phyloP scores from a whole-genome alignment of 2,888 invertebrate species.

The Ischnus inquisitorius region DNA sequence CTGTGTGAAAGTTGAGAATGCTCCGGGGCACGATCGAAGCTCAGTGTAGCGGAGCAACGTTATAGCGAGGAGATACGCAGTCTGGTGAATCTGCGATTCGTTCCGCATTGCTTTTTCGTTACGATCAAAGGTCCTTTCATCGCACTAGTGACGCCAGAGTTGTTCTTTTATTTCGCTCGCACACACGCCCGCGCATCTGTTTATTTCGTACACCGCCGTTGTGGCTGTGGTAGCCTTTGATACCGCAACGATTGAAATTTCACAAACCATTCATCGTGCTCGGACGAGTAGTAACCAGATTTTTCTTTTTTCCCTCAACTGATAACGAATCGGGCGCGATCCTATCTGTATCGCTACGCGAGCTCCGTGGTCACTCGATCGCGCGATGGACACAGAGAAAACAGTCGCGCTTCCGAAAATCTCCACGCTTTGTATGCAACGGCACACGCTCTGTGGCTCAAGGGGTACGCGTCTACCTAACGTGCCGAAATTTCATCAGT shows the following conservation, averaged over 20 bases:
- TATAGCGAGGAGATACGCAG: slow-evolving; percentile 12
- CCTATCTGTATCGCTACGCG: slow-evolving; percentile 1
- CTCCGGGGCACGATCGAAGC: slow-evolving; percentile 41
- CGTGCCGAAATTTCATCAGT: too few species aligned
- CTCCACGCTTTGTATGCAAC: too few species aligned
- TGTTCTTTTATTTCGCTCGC: slow-evolving; percentile 4
- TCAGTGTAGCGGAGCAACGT: slow-evolving; percentile 12
- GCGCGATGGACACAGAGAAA: too few species aligned
- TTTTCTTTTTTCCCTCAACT: slow-evolving; percentile 15
- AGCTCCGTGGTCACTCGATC: not conserved
- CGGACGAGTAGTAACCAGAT: slow-evolving; percentile 4
- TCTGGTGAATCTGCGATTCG: slow-evolving; percentile 40
- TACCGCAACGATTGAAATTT: slow-evolving; percentile 52
- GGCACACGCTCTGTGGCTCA: too few species aligned
- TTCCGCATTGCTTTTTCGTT: slow-evolving; percentile 38
- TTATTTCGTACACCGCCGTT: not conserved
- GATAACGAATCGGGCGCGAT: slow-evolving; percentile 36
- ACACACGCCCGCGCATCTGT: not conserved
- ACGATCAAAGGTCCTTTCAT: slow-evolving; percentile 40
- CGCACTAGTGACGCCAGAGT: slow-evolving; percentile 1
- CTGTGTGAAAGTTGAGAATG: slow-evolving; percentile 30
- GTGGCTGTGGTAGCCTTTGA: slow-evolving; percentile 40
- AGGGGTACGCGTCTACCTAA: too few species aligned
- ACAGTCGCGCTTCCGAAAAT: too few species aligned
- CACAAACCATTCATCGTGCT: slow-evolving; percentile 39